phyloP scores from a whole-genome alignment of 1,140 invertebrate species.

The Drosophila bipectinata region DNA sequence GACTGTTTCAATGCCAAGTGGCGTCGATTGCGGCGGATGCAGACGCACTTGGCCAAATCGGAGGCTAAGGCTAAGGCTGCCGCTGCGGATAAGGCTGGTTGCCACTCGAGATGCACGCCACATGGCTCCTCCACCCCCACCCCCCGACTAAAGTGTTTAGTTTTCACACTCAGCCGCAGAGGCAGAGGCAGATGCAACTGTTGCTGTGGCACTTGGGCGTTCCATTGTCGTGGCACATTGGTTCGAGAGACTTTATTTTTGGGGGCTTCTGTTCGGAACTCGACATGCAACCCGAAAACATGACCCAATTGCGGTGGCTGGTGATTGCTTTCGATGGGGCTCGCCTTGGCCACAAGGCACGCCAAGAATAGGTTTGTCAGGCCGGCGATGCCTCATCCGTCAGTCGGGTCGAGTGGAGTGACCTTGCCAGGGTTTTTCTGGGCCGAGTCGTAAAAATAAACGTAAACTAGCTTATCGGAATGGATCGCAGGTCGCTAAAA shows the following conservation, averaged over 20 bases:
- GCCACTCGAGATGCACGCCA: slow-evolving; percentile 29
- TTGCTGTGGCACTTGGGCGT: slow-evolving; percentile 26
- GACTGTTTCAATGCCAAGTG: slow-evolving; percentile 69
- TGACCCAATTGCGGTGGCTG: slow-evolving; percentile 9
- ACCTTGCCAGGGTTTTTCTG: not conserved
- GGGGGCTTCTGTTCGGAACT: not conserved
- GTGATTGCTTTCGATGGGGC: slow-evolving; percentile 3
- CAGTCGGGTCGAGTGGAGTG: not conserved
- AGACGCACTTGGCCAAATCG: slow-evolving; percentile 35
- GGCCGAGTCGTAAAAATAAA: not conserved
- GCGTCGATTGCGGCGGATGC: slow-evolving; percentile 51
- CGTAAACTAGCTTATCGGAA: not conserved
- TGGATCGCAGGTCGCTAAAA: not conserved
- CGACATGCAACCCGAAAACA: slow-evolving; percentile 14
- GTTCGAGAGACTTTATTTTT: slow-evolving; percentile 1
- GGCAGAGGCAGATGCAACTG: slow-evolving; percentile 43
- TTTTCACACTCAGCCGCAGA: slow-evolving; percentile 42
- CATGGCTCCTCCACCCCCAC: slow-evolving; percentile 29
- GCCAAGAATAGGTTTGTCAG: slow-evolving; percentile 18
- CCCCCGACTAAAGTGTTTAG: slow-evolving; percentile 28
- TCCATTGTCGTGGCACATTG: slow-evolving; percentile 24
- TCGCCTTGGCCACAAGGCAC: slow-evolving; percentile 15
- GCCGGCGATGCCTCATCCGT: slow-evolving; percentile 11
- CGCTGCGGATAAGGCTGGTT: slow-evolving; percentile 5
- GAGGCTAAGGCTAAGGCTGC: slow-evolving; percentile 18